phyloP scores from a whole-genome alignment of 1,140 invertebrate genomes.

The Daktulosphaira vitifoliae region DNA sequence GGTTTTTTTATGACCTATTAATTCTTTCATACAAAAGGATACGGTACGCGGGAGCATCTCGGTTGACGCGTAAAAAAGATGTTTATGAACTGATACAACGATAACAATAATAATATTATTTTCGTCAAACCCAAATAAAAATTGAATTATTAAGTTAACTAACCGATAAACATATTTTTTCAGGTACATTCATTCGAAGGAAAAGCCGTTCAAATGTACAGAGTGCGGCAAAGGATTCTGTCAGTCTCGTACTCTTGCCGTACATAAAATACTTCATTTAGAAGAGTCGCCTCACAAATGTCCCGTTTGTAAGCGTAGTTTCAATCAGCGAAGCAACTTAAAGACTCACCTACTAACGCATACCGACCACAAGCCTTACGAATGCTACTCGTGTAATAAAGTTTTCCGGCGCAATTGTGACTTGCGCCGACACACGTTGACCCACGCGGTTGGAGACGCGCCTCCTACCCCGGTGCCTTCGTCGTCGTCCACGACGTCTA shows the following conservation, averaged over 20 bases:
- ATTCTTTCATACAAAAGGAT: too few relatives aligned
- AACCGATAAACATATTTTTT: too few relatives aligned
- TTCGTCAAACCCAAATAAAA: too few relatives aligned
- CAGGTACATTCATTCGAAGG: slow-evolving; percentile 95
- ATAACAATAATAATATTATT: too few relatives aligned
- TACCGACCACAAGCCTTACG: slow-evolving; percentile 89
- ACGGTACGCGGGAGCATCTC: too few relatives aligned
- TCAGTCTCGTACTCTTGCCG: slow-evolving; percentile 83
- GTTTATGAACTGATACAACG: too few relatives aligned
- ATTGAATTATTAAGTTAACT: too few relatives aligned
- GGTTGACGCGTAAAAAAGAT: too few relatives aligned
- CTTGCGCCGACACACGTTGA: slow-evolving; percentile 69
- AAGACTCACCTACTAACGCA: slow-evolving; percentile 91
- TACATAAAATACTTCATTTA: slow-evolving; percentile 87
- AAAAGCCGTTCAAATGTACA: slow-evolving; percentile 92
- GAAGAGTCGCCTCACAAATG: slow-evolving; percentile 88
- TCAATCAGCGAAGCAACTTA: slow-evolving; percentile 84
- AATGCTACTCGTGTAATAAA: slow-evolving; percentile 82
- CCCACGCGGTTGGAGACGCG: slow-evolving; percentile 74
- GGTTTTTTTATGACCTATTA: too few relatives aligned
- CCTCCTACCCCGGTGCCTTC: slow-evolving; percentile 42
- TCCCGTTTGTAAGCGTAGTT: slow-evolving; percentile 76
- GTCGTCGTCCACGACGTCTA: slow-evolving; percentile 29
- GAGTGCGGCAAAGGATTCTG: slow-evolving; percentile 96
- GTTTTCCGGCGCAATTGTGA: slow-evolving; percentile 80